Percentiles rank a stretch among this genome's conserved stretches.
These are phyloP conservation scores for Osmerus mordax DNA, from an alignment of 2,113 vertebrate genomes.

Conservation along the genomic window DNA sequence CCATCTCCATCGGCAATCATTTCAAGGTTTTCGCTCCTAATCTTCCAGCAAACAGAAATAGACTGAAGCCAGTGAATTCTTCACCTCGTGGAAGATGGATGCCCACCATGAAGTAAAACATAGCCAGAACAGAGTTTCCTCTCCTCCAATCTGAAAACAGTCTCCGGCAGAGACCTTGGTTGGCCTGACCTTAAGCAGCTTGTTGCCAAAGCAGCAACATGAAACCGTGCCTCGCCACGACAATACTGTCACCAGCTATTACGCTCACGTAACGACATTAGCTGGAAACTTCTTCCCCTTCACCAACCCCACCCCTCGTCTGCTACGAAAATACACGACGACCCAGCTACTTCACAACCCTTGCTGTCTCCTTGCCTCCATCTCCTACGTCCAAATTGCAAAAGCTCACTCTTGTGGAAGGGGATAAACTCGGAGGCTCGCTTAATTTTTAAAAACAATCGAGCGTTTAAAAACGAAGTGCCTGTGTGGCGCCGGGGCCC, in stretches of 20 bases:
- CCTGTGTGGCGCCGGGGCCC: slow-evolving; percentile 15
- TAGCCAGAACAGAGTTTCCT: neutral
- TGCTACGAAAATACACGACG: too few species aligned
- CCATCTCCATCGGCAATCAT: slow-evolving; percentile 29
- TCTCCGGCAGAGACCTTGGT: neutral
- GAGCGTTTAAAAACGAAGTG: slow-evolving; percentile 52
- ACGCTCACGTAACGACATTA: slow-evolving; percentile 34
- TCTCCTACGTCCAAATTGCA: slow-evolving; percentile 7
- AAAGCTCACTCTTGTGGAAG: slow-evolving; percentile 6
- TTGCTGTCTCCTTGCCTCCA: slow-evolving; percentile 14
- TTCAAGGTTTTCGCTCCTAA: slow-evolving; percentile 30
- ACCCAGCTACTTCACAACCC: too few species aligned
- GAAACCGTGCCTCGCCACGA: slow-evolving; percentile 21
- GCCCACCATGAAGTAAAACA: neutral
- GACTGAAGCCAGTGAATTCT: slow-evolving; percentile 1
- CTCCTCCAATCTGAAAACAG: neutral
- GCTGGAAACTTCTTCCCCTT: slow-evolving; percentile 25
- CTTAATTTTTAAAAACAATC: slow-evolving; percentile 45
- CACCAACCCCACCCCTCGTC: slow-evolving; percentile 11
- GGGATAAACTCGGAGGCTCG: slow-evolving; percentile 13
- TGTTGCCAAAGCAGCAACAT: slow-evolving; percentile 30
- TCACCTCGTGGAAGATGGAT: slow-evolving; percentile 16
- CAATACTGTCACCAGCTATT: slow-evolving; percentile 39
- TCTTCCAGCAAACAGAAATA: slow-evolving; percentile 28
- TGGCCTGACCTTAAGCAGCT: slow-evolving; percentile 32